These are phyloP conservation scores for Carettochelys insculpta DNA, from an alignment of 2,113 vertebrate genomes.

Conservation along the genomic window DNA sequence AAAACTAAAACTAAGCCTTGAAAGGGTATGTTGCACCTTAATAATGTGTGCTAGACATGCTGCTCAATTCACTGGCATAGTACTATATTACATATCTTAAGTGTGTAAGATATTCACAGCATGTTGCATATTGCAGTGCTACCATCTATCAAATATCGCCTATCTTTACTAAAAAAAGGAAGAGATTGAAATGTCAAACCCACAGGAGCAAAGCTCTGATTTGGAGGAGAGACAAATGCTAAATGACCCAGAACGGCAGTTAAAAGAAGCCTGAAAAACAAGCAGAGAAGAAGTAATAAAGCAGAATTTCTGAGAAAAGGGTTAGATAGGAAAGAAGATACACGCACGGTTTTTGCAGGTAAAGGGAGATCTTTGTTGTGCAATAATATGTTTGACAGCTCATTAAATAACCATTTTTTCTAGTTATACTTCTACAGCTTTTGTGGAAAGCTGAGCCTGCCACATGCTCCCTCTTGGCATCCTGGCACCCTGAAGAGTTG, in stretches of 20 bases:
- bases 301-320: neutral
- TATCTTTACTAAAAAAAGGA: neutral
- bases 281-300: neutral
- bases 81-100: neutral
- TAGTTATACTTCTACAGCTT: neutral
- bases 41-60: neutral
- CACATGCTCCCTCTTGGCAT: neutral
- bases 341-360: neutral
- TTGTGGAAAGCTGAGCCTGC: neutral
- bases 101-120: neutral
- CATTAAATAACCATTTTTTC: neutral
- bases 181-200: conserved; percentile 15
- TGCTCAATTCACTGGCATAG: neutral
- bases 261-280: neutral
- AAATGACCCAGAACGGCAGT: neutral
- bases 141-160: neutral
- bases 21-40: neutral
- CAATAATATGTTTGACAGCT: neutral
- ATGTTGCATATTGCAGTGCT: neutral
- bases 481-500: neutral
- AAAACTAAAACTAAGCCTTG: neutral
- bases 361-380: neutral
- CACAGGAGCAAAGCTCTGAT: neutral
- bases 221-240: neutral
- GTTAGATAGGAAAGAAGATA: neutral